These are phyloP conservation scores for Temnothorax curvispinosus DNA, from an alignment of 1,140 invertebrate species.

Conservation along the genomic window DNA sequence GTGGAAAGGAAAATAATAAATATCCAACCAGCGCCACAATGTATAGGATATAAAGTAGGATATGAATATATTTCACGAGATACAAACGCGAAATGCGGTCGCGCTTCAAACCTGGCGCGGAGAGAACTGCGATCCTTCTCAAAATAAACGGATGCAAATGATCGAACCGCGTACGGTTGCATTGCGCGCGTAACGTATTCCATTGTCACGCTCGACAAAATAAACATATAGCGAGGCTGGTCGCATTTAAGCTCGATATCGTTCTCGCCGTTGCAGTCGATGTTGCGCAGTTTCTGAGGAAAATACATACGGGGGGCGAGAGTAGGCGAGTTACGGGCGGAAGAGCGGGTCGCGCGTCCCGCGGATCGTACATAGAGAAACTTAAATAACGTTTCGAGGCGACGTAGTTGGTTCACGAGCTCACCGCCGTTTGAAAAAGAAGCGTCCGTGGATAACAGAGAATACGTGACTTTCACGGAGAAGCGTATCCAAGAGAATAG, in stretches of 20 bases:
- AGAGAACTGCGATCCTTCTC: conserved; percentile 45
- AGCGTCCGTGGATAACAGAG: conserved; percentile 19
- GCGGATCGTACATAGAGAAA: neutral
- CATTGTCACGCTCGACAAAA: conserved; percentile 53
- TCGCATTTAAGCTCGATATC: conserved; percentile 53
- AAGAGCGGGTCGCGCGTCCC: neutral
- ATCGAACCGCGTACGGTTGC: conserved; percentile 52
- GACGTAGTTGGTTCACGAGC: neutral
- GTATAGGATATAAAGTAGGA: conserved; percentile 32
- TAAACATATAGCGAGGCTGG: conserved; percentile 37
- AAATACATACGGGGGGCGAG: neutral
- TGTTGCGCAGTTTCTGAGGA: neutral
- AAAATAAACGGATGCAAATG: conserved; percentile 62
- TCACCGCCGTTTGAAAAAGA: neutral
- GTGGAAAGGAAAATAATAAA: conserved; percentile 36
- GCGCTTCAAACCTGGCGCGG: conserved; percentile 7
- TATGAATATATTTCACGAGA: conserved; percentile 55
- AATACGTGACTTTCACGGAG: conserved; percentile 18
- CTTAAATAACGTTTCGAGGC: conserved; percentile 17
- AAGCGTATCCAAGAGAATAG: neutral
- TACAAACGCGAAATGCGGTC: conserved; percentile 25
- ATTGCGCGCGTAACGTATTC: conserved; percentile 48
- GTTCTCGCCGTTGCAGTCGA: neutral
- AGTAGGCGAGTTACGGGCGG: neutral
- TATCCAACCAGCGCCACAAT: conserved; percentile 9